phyloP scores from a whole-genome alignment of 2,888 invertebrate species.

The Mesoligia furuncula region DNA sequence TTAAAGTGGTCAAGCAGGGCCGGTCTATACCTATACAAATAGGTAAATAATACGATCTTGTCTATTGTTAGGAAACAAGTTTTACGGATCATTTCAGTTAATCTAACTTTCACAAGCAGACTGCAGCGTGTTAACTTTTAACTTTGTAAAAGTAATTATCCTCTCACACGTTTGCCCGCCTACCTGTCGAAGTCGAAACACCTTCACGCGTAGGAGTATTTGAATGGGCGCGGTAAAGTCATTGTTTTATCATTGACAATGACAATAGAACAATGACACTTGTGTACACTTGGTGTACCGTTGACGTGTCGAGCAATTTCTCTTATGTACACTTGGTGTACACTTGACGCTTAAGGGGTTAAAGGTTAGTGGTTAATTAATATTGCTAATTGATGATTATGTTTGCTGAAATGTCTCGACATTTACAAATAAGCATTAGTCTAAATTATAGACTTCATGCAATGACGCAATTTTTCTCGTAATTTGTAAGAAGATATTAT shows the following conservation, averaged over 20 bases:
- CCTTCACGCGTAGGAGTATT: no score
- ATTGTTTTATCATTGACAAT: no score
- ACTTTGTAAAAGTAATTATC: background rate
- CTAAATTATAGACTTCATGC: slow-evolving; percentile 22
- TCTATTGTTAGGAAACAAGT: background rate
- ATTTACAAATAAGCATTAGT: background rate
- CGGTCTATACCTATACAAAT: background rate
- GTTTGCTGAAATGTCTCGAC: background rate
- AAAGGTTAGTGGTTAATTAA: background rate
- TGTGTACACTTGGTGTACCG: no score
- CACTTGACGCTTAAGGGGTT: no score
- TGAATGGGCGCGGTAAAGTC: no score
- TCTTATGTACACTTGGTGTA: no score
- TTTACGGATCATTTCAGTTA: background rate
- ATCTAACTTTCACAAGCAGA: slow-evolving; percentile 7
- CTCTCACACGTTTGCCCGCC: no score
- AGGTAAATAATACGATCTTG: background rate
- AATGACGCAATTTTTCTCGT: background rate
- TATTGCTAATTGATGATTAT: background rate
- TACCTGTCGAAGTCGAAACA: no score
- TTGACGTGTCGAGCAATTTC: no score
- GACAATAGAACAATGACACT: no score
- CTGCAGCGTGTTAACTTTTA: background rate
- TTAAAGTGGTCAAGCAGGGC: background rate
- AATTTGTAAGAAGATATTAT: background rate